phyloP scores from a whole-genome alignment of 2,113 vertebrate genomes.

The Hucho hucho region DNA sequence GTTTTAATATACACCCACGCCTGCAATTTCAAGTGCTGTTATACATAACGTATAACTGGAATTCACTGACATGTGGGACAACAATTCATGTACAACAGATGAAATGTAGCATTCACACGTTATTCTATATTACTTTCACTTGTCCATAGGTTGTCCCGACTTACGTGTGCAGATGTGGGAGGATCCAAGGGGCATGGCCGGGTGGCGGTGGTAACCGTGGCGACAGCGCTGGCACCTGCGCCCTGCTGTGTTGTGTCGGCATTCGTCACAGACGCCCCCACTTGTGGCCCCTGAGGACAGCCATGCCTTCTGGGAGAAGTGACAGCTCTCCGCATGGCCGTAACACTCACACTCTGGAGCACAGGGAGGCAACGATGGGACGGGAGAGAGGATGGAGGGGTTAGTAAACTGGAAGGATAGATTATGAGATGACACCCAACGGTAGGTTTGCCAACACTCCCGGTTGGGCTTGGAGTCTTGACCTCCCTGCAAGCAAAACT shows the following conservation, averaged over 20 bases:
- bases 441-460: no score
- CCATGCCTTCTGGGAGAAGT: constrained; percentile 81
- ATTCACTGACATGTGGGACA: no score
- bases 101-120: no score
- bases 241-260: constrained; percentile 82
- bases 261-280: constrained; percentile 81
- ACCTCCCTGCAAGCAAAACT: no score
- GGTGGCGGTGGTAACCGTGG: constrained; percentile 75
- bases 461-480: no score
- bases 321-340: constrained; percentile 80
- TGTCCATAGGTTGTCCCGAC: constrained; percentile 3
- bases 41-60: no score
- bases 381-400: not conserved
- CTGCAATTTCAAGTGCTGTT: no score
- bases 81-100: no score
- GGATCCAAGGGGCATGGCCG: constrained; percentile 69
- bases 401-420: not conserved
- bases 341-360: constrained; percentile 85
- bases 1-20: no score
- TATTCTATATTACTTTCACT: no score
- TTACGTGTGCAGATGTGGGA: constrained; percentile 81
- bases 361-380: not conserved
- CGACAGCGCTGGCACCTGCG: constrained; percentile 83
- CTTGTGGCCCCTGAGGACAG: constrained; percentile 73
- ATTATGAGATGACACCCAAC: no score